These are phyloP conservation scores for Thereva nobilitata DNA, from an alignment of 2,888 invertebrate genomes.

Conservation along the genomic window DNA sequence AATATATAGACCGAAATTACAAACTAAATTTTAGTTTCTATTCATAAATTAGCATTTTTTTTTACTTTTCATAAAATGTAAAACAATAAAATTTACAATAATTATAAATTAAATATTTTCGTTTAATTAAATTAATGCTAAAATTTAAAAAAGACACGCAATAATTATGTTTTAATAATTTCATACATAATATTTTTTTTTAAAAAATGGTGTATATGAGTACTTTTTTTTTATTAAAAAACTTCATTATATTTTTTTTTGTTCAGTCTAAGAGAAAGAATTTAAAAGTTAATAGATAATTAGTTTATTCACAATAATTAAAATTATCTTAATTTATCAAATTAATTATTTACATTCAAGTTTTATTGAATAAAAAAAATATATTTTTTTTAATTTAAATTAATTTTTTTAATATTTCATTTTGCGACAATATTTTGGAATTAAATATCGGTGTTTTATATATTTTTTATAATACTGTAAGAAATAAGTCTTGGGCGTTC, in stretches of 20 bases:
- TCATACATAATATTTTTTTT: constrained; percentile 1
- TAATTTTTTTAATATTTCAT: constrained; percentile 5
- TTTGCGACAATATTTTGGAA: constrained; percentile 31
- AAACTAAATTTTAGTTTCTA: constrained; percentile 14
- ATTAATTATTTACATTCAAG: constrained; percentile 24
- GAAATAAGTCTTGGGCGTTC: constrained; percentile 8
- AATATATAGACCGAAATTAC: constrained; percentile 14
- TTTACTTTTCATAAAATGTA: constrained; percentile 22
- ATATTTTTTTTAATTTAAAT: too few relatives aligned
- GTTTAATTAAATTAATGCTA: constrained; percentile 4
- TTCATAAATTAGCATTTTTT: constrained; percentile 37
- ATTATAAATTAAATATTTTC: constrained; percentile 38
- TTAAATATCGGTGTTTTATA: background rate
- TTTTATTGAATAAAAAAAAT: constrained; percentile 1
- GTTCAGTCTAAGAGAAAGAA: constrained; percentile 21
- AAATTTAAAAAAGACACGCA: background rate
- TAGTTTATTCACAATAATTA: constrained; percentile 18
- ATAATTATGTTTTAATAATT: background rate
- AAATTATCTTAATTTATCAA: constrained; percentile 1
- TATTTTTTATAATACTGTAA: constrained; percentile 32
- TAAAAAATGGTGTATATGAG: constrained; percentile 28
- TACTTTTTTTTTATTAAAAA: constrained; percentile 27
- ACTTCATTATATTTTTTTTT: too few relatives aligned
- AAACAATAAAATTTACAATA: constrained; percentile 29
- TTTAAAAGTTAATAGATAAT: too few relatives aligned